phyloP scores from a whole-genome alignment of 1,140 invertebrate genomes.

The Anoplophora glabripennis region DNA sequence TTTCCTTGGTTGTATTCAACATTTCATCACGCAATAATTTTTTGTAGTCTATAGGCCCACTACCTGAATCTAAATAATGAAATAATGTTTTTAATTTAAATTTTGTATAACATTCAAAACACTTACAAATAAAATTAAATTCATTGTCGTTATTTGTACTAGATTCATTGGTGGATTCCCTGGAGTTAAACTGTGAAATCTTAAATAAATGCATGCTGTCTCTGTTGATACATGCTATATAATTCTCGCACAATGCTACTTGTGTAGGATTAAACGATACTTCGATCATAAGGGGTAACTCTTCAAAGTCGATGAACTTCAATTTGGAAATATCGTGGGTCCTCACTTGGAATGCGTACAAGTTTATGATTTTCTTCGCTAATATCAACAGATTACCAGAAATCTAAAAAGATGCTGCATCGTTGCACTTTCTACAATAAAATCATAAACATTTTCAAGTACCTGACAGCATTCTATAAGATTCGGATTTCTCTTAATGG shows the following conservation, averaged over 20 bases:
- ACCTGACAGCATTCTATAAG: slow-evolving; percentile 62
- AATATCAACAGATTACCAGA: slow-evolving; percentile 62
- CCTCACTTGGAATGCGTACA: slow-evolving; percentile 60
- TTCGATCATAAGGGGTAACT: slow-evolving; percentile 51
- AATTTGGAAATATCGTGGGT: slow-evolving; percentile 62
- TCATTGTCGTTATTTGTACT: slow-evolving; percentile 24
- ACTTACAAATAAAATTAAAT: slow-evolving; percentile 32
- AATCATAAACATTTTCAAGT: neutral
- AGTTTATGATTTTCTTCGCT: slow-evolving; percentile 52
- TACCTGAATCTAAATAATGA: slow-evolving; percentile 31
- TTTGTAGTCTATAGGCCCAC: slow-evolving; percentile 40
- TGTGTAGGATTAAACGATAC: slow-evolving; percentile 54
- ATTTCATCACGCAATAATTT: slow-evolving; percentile 37
- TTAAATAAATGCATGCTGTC: slow-evolving; percentile 51
- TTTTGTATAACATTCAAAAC: neutral
- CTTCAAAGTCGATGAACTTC: slow-evolving; percentile 66
- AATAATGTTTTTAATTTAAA: neutral
- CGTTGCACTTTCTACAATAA: no score
- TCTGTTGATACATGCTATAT: slow-evolving; percentile 55
- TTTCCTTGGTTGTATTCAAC: slow-evolving; percentile 27
- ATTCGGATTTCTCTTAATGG: slow-evolving; percentile 56
- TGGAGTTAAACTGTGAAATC: slow-evolving; percentile 16
- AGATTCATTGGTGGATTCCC: slow-evolving; percentile 15
- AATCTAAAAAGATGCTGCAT: slow-evolving; percentile 40
- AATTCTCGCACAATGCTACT: slow-evolving; percentile 59